Evolutionary conservation across 2,888 invertebrate species (phyloP).

Genomic region (Latheticus oryzae): DNA sequence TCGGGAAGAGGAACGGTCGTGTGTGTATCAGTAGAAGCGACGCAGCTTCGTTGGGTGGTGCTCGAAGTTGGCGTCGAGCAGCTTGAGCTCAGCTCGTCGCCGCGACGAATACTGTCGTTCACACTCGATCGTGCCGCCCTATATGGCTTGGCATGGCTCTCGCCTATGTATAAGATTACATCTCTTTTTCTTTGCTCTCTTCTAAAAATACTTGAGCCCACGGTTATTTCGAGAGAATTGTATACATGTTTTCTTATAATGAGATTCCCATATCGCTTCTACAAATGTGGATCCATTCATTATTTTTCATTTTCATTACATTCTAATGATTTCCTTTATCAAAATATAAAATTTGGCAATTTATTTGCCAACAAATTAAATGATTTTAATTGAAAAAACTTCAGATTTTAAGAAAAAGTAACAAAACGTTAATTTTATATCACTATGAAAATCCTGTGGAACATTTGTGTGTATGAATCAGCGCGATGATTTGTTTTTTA

Average conservation of each 20-base stretch:
- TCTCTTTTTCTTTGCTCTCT: conserved; percentile 65
- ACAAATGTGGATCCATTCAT: conserved; percentile 2
- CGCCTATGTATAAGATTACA: conserved; percentile 66
- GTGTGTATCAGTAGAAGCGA: conserved; percentile 38
- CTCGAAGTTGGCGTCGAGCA: conserved; percentile 5
- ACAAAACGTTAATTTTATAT: too few species aligned
- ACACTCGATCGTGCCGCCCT: conserved; percentile 64
- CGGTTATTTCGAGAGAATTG: conserved; percentile 65
- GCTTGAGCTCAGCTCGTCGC: conserved; percentile 46
- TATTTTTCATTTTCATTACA: conserved; percentile 6
- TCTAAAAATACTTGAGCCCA: conserved; percentile 65
- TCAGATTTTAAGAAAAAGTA: too few species aligned
- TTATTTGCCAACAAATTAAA: too few species aligned
- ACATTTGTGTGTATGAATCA: too few species aligned
- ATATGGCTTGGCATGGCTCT: conserved; percentile 66
- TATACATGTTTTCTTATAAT: conserved; percentile 63
- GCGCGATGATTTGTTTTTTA: conserved; percentile 9
- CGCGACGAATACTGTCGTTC: conserved; percentile 57
- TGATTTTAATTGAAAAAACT: too few species aligned
- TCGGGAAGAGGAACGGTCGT: conserved; percentile 40
- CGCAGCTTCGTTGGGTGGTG: conserved; percentile 37
- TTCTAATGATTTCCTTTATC: too few species aligned
- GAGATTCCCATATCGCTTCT: conserved; percentile 60
- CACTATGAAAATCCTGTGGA: too few species aligned
- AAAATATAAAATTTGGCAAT: too few species aligned